Percentiles rank a stretch among this genome's conserved stretches.
Conservation (phyloP, 2,888 invertebrate species). For the Yponomeuta plumbellus region DNA sequence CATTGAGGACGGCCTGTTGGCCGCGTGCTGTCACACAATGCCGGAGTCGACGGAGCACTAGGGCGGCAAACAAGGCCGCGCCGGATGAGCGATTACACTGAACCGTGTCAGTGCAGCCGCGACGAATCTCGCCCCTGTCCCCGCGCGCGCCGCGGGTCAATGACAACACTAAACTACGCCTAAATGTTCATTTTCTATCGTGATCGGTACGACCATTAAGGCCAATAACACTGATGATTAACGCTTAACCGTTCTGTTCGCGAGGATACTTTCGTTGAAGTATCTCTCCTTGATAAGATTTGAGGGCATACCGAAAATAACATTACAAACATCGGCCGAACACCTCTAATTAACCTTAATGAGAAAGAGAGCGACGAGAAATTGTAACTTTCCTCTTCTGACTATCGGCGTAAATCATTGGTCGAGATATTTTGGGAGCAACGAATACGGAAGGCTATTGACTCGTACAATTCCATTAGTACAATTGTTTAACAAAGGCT, state of each 20-base stretch:
- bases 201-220: background rate
- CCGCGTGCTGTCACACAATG: constrained; percentile 15
- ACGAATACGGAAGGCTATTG: background rate
- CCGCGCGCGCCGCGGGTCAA: constrained; percentile 36
- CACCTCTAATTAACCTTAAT: constrained; percentile 17
- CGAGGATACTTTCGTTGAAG: background rate
- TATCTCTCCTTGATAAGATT: background rate
- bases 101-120: constrained; percentile 60
- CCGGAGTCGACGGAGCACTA: constrained; percentile 5
- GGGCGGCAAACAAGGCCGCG: constrained; percentile 48
- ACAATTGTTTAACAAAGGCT: background rate
- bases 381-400: background rate
- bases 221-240: background rate
- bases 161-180: constrained; percentile 33
- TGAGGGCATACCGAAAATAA: background rate
- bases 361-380: constrained; percentile 10
- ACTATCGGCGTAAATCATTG: constrained; percentile 1
- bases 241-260: background rate
- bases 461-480: background rate
- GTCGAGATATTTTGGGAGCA: constrained; percentile 1
- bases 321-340: background rate
- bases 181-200: background rate
- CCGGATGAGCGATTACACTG: constrained; percentile 63
- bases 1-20: constrained; percentile 4
- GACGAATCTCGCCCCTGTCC: constrained; percentile 40